Conservation (phyloP, 2,888 invertebrate genomes). For the Eledone cirrhosa region DNA sequence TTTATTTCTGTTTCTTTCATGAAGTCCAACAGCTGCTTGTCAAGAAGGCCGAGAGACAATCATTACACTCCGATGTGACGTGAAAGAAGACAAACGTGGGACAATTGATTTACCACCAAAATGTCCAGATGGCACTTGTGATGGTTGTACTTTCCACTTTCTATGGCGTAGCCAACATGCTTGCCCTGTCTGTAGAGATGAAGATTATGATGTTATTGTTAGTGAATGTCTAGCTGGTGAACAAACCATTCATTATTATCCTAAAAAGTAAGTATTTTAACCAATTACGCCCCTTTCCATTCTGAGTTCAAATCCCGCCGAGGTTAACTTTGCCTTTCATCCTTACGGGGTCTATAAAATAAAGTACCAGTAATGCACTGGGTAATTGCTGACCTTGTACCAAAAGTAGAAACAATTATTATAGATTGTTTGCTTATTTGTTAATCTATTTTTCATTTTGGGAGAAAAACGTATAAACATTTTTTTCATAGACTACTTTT, state of each 20-base stretch:
- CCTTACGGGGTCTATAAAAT: too few relatives aligned
- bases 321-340: too few relatives aligned
- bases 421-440: too few relatives aligned
- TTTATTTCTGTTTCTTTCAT: conserved; percentile 31
- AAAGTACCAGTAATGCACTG: too few relatives aligned
- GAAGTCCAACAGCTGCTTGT: conserved; percentile 68
- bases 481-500: too few relatives aligned
- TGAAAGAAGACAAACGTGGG: conserved; percentile 55
- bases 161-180: conserved; percentile 69
- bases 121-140: conserved; percentile 73
- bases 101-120: conserved; percentile 67
- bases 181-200: conserved; percentile 70
- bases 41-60: conserved; percentile 70
- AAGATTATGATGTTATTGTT: conserved; percentile 64
- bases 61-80: conserved; percentile 71
- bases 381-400: too few relatives aligned
- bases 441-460: too few relatives aligned
- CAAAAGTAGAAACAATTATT: too few relatives aligned
- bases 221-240: conserved; percentile 71
- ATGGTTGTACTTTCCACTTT: conserved; percentile 73
- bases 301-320: too few relatives aligned
- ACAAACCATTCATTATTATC: conserved; percentile 70
- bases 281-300: too few relatives aligned
- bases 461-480: too few relatives aligned
- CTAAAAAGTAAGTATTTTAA: conserved; percentile 51